phyloP scores from a whole-genome alignment of 35 echinoderm and acorn worm genomes.

The Stichopus chloronotus region DNA sequence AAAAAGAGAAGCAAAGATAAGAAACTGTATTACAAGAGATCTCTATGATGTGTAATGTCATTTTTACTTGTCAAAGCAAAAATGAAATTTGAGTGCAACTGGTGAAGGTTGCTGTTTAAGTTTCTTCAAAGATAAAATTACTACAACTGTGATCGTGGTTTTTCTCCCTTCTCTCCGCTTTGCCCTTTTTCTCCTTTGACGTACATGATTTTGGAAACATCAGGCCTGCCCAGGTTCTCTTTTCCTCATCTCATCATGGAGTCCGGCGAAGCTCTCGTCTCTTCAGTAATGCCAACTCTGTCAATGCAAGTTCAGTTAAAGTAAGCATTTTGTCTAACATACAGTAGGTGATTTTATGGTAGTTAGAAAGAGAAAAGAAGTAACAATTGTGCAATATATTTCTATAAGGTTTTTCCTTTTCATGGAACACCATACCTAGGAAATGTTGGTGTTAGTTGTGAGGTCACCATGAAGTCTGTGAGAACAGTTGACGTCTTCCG shows the following conservation, averaged over 20 bases:
- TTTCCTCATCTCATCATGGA: slow-evolving; percentile 85
- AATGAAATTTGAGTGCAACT: no score
- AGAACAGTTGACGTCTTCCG: no score
- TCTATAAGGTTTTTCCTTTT: not conserved
- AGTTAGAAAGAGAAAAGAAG: not conserved
- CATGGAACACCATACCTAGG: not conserved
- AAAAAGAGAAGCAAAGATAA: no score
- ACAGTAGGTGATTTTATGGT: not conserved
- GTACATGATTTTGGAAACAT: not conserved
- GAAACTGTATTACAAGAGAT: no score
- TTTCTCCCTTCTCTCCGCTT: not conserved
- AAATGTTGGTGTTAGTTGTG: no score
- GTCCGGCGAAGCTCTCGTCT: slow-evolving; percentile 92
- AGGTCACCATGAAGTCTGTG: no score
- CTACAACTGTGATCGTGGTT: not conserved
- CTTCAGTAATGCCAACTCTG: slow-evolving; percentile 96
- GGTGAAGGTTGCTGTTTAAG: no score
- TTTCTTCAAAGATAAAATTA: no score
- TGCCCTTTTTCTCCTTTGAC: not conserved
- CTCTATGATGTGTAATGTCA: no score
- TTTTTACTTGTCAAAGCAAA: no score
- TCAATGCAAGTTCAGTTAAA: slow-evolving; percentile 79
- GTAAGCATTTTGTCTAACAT: slow-evolving; percentile 9
- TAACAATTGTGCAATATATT: not conserved
- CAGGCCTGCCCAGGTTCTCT: slow-evolving; percentile 87